Evolutionary conservation across 2,888 invertebrate species (phyloP).

Genomic region (Agrotis clavis): DNA sequence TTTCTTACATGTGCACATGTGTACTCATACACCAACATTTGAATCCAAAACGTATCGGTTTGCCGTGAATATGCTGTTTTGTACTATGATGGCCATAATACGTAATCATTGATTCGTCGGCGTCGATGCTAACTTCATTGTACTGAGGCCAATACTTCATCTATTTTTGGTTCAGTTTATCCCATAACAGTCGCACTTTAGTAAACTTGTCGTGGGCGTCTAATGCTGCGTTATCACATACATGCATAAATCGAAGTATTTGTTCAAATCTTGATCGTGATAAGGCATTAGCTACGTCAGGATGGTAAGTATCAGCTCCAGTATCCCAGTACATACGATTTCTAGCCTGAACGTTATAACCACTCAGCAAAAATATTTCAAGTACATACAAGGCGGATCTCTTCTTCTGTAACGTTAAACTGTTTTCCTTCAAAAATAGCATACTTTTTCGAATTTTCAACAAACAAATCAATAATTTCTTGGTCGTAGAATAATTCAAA

Average conservation of each 20-base stretch:
- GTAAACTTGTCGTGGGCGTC: slow-evolving; percentile 10
- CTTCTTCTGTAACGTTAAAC: too few species aligned
- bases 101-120: slow-evolving; percentile 7
- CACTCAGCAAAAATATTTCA: too few species aligned
- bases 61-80: too few species aligned
- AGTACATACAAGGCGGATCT: too few species aligned
- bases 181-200: slow-evolving; percentile 5
- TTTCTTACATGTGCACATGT: too few species aligned
- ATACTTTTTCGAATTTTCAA: too few species aligned
- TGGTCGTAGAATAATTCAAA: too few species aligned
- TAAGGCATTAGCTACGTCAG: neutral
- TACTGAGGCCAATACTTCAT: slow-evolving; percentile 6
- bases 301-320: slow-evolving; percentile 5
- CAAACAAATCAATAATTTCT: too few species aligned
- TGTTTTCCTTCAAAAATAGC: too few species aligned
- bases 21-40: too few species aligned
- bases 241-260: neutral
- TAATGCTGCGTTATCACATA: slow-evolving; percentile 1
- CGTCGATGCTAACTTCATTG: slow-evolving; percentile 7
- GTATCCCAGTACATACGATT: neutral
- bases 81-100: slow-evolving; percentile 5
- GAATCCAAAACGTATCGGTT: too few species aligned
- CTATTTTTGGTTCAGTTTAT: slow-evolving; percentile 5
- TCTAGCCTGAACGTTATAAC: too few species aligned
- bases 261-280: neutral